Evolutionary conservation across 2,797 vertebrate genomes (phyloP).

Genomic region (Pitangus sulphuratus): DNA sequence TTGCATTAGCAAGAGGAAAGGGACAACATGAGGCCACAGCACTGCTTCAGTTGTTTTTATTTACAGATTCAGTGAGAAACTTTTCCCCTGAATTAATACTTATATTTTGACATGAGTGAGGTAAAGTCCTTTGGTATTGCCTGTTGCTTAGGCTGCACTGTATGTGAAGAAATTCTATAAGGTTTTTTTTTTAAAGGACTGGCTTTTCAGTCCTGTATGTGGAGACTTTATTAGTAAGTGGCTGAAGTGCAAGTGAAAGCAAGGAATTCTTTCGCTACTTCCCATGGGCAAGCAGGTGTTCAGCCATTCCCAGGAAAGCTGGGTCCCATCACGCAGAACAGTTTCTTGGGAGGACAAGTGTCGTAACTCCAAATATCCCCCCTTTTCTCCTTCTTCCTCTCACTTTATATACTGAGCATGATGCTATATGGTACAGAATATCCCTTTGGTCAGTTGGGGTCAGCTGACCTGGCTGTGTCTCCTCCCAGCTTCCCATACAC

Average conservation of each 20-base stretch:
- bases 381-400: background rate
- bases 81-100: background rate
- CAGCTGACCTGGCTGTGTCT: background rate
- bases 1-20: background rate
- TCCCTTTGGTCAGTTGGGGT: background rate
- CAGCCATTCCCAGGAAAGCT: background rate
- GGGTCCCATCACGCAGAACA: background rate
- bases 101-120: background rate
- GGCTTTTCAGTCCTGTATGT: background rate
- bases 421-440: background rate
- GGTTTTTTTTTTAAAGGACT: background rate
- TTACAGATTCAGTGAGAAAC: background rate
- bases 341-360: background rate
- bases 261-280: background rate
- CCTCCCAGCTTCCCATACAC: background rate
- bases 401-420: background rate
- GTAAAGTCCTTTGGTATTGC: background rate
- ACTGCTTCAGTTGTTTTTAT: background rate
- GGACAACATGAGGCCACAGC: background rate
- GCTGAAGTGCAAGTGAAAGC: background rate
- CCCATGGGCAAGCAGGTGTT: background rate
- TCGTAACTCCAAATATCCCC: fast-evolving
- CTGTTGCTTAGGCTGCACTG: background rate
- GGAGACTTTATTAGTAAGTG: background rate
- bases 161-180: background rate